A percentile compares a stretch with the other conserved stretches of the same genome.
Evolutionary conservation across 2,888 invertebrate species (phyloP).

Genomic region (Poecilobothrus nobilitatus): DNA sequence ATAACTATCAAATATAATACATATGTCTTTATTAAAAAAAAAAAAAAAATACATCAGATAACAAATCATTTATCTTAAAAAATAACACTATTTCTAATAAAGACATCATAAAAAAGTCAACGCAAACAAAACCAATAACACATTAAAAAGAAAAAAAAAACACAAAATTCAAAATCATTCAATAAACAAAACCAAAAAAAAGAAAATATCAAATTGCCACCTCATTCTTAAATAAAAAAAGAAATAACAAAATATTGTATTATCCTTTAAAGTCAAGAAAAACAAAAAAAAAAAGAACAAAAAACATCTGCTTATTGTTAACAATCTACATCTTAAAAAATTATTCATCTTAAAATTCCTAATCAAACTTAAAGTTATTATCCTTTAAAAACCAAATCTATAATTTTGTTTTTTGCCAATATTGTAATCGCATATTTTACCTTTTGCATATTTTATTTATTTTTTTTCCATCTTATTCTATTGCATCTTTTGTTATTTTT

Average conservation of each 20-base stretch:
- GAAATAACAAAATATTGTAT: no score
- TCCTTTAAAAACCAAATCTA: no score
- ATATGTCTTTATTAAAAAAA: neutral
- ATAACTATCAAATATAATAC: neutral
- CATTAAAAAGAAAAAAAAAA: neutral
- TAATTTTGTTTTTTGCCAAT: no score
- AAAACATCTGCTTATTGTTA: neutral
- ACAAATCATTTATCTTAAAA: neutral
- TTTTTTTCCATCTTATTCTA: no score
- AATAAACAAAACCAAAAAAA: neutral
- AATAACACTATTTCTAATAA: no score
- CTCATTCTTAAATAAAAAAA: neutral
- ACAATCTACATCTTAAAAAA: no score
- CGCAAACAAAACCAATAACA: neutral
- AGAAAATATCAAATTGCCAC: neutral
- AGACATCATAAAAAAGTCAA: neutral
- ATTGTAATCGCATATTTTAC: no score
- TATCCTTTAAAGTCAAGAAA: neutral
- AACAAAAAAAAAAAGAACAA: neutral
- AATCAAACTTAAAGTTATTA: no score
- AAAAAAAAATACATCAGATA: no score
- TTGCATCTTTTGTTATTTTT: no score
- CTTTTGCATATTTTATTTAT: no score
- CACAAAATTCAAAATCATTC: neutral
- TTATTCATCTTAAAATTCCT: no score